Evolutionary conservation across 2,113 vertebrate species (phyloP).

Genomic region (Galemys pyrenaicus): DNA sequence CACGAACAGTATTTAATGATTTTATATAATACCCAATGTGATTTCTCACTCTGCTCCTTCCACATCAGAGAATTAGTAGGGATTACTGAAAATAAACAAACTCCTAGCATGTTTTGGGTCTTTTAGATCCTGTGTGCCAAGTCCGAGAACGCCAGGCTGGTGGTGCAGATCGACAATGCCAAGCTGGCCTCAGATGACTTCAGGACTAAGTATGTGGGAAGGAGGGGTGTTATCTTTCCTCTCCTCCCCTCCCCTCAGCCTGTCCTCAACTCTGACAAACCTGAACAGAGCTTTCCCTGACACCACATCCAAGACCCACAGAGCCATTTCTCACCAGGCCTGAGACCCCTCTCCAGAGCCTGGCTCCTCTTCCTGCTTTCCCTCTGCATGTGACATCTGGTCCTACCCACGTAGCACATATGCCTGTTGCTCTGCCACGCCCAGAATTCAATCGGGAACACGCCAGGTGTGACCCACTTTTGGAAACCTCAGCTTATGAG

Average conservation of each 20-base stretch:
- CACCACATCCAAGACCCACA: neutral
- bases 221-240: neutral
- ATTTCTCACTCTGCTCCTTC: neutral
- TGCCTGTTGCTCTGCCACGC: neutral
- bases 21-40: neutral
- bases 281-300: too few relatives aligned
- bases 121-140: constrained; percentile 86
- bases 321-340: neutral
- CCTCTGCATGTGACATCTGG: neutral
- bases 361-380: neutral
- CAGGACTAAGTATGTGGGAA: constrained; percentile 87
- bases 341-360: neutral
- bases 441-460: neutral
- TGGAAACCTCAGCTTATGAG: neutral
- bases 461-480: neutral
- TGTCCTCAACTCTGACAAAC: neutral
- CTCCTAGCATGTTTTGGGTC: constrained; percentile 56
- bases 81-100: neutral
- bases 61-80: neutral
- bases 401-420: neutral
- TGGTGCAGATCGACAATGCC: constrained; percentile 87
- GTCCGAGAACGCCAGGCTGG: constrained; percentile 85
- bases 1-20: neutral
- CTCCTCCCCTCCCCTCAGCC: neutral
- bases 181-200: constrained; percentile 89